These are phyloP conservation scores for Labia minor DNA, from an alignment of 2,888 invertebrate genomes.

Conservation along the genomic window DNA sequence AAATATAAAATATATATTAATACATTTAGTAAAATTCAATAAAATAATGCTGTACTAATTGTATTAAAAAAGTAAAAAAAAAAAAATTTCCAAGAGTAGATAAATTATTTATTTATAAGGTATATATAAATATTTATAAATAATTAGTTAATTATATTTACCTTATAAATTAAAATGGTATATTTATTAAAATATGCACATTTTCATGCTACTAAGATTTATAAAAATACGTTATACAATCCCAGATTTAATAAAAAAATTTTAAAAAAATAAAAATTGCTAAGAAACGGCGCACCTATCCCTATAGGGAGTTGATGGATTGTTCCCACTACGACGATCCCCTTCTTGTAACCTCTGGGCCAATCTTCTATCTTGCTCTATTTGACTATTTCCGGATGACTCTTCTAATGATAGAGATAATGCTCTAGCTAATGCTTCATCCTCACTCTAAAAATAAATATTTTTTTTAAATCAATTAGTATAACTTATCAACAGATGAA, in stretches of 20 bases:
- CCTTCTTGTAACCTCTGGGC: neutral
- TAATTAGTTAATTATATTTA: no score
- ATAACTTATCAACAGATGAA: conserved; percentile 27
- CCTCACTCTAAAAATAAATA: conserved; percentile 52
- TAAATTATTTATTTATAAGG: no score
- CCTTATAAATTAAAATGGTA: no score
- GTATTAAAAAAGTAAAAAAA: no score
- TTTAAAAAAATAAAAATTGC: neutral
- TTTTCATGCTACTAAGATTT: no score
- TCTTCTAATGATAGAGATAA: conserved; percentile 61
- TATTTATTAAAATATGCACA: no score
- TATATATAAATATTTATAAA: no score
- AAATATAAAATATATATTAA: no score
- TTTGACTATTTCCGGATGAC: conserved; percentile 25
- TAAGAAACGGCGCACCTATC: conserved; percentile 13
- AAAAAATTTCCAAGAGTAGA: no score
- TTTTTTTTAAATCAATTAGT: neutral
- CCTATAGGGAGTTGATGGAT: neutral
- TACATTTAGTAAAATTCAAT: no score
- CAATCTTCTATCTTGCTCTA: neutral
- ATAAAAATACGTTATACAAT: no score
- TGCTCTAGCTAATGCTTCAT: conserved; percentile 80
- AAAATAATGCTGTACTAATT: no score
- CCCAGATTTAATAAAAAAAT: neutral
- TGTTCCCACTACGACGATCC: neutral